Evolutionary conservation across 2,888 invertebrate genomes (phyloP).

Genomic region (Laothoe populi): DNA sequence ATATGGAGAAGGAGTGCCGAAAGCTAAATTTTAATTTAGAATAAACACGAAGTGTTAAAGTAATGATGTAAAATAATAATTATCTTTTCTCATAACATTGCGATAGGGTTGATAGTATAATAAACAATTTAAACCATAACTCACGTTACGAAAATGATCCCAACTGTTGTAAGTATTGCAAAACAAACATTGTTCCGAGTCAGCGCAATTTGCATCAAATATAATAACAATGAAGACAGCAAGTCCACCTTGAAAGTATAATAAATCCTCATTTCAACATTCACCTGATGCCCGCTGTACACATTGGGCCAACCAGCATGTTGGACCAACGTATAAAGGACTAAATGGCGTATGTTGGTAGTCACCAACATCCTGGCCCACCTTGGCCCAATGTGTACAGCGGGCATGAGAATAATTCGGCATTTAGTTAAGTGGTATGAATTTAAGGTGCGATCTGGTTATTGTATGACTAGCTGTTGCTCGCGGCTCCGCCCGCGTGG

Average conservation of each 20-base stretch:
- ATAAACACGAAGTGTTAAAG: no score
- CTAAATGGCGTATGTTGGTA: no score
- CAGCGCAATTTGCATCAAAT: slow-evolving; percentile 7
- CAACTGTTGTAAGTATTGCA: background rate
- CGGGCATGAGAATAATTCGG: background rate
- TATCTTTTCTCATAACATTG: background rate
- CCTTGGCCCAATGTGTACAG: no score
- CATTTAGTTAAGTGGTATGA: background rate
- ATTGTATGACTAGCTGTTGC: background rate
- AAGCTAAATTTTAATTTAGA: no score
- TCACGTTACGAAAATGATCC: background rate
- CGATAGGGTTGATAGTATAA: background rate
- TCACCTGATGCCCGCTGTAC: no score
- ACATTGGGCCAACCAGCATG: no score
- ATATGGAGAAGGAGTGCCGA: no score
- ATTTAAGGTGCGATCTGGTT: background rate
- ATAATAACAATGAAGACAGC: slow-evolving; percentile 4
- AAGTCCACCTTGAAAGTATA: background rate
- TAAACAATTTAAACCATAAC: background rate
- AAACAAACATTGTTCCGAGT: background rate
- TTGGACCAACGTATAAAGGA: no score
- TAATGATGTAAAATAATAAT: no score
- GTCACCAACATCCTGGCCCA: no score
- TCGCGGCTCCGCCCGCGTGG: no score
- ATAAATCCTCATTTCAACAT: background rate